Percentiles rank a stretch among this genome's conserved stretches.
These are phyloP conservation scores for Noctua janthe DNA, from an alignment of 2,888 invertebrate species.

Conservation along the genomic window DNA sequence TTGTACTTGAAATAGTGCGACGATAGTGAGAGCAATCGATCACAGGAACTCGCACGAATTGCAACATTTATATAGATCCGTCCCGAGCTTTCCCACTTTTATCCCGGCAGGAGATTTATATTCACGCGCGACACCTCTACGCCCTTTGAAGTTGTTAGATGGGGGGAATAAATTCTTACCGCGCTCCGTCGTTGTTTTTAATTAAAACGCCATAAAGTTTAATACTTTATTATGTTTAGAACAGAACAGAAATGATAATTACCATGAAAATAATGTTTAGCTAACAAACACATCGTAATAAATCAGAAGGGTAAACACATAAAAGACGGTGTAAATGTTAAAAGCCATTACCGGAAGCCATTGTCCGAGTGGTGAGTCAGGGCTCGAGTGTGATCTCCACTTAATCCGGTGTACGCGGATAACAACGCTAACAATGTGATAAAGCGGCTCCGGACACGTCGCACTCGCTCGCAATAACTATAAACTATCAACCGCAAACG, in stretches of 20 bases:
- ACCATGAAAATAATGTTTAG: constrained; percentile 60
- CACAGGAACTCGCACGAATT: constrained; percentile 82
- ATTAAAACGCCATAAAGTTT: constrained; percentile 86
- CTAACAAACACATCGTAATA: constrained; percentile 58
- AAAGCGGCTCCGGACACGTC: constrained; percentile 87
- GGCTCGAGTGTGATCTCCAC: constrained; percentile 83
- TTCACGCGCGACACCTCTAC: constrained; percentile 84
- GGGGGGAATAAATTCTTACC: constrained; percentile 85
- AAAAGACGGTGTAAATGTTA: constrained; percentile 77
- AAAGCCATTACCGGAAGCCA: constrained; percentile 82
- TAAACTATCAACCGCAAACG: constrained; percentile 90
- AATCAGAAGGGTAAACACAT: constrained; percentile 66
- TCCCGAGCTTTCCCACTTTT: constrained; percentile 81
- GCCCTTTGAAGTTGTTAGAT: constrained; percentile 88
- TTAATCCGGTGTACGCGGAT: constrained; percentile 88
- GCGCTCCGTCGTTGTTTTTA: constrained; percentile 84
- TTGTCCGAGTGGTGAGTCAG: constrained; percentile 75
- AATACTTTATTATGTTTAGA: constrained; percentile 74
- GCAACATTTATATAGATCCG: constrained; percentile 87
- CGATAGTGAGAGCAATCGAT: constrained; percentile 84
- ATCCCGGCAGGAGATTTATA: constrained; percentile 86
- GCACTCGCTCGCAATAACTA: constrained; percentile 89
- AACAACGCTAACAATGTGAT: constrained; percentile 90
- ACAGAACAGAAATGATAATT: constrained; percentile 69
- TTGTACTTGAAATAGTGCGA: constrained; percentile 84